phyloP scores from a whole-genome alignment of 2,888 invertebrate species.

The Myopa testacea region DNA sequence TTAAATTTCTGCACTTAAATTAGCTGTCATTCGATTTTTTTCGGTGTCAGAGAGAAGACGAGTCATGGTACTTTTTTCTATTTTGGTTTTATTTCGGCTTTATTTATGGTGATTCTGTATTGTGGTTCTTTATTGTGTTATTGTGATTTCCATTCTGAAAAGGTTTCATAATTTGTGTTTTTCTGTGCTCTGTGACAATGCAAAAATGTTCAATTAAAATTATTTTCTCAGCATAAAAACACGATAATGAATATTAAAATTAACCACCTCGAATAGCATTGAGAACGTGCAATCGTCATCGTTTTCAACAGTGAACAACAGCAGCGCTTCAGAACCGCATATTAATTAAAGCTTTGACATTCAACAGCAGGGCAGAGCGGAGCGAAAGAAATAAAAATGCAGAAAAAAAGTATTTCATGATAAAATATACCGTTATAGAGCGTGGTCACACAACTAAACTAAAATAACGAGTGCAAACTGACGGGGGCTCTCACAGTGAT shows the following conservation, averaged over 20 bases:
- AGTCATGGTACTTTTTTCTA: too few relatives aligned
- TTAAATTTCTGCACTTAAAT: too few relatives aligned
- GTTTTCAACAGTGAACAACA: neutral
- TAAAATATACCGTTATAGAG: neutral
- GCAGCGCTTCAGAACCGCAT: slow-evolving; percentile 7
- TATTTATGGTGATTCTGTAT: neutral
- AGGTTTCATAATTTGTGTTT: neutral
- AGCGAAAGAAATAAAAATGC: neutral
- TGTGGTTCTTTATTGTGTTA: neutral
- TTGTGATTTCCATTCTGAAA: neutral
- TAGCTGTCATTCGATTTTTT: too few relatives aligned
- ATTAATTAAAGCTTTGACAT: slow-evolving; percentile 19
- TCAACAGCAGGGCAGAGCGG: neutral
- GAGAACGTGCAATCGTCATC: neutral
- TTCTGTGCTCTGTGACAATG: neutral
- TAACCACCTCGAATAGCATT: neutral
- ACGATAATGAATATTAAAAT: neutral
- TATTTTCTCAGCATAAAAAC: neutral
- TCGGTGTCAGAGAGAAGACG: too few relatives aligned
- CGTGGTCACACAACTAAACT: neutral
- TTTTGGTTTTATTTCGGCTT: neutral
- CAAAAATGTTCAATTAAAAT: neutral
- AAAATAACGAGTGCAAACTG: neutral
- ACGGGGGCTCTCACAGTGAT: neutral
- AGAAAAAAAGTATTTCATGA: neutral